Percentiles rank a stretch among this genome's conserved stretches.
phyloP scores from a whole-genome alignment of 2,888 invertebrate genomes.

The Drosophila multiciliata region DNA sequence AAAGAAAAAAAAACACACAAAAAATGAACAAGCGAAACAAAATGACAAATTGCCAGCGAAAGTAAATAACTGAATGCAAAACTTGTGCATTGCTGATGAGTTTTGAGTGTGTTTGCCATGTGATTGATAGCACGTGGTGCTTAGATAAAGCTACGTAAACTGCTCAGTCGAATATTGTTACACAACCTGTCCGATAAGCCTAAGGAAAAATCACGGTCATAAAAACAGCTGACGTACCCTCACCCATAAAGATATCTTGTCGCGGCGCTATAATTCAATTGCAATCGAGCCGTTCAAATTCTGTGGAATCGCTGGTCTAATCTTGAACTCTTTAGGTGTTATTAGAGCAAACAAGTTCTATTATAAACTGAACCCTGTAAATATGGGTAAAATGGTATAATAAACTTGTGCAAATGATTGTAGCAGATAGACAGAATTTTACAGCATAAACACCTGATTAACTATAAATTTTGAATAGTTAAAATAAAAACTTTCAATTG shows the following conservation, averaged over 20 bases:
- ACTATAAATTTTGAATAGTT: too few species aligned
- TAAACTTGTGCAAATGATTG: too few species aligned
- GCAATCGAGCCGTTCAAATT: neutral
- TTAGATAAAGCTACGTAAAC: constrained; percentile 26
- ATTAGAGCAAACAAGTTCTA: neutral
- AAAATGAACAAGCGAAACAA: constrained; percentile 3
- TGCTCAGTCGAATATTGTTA: constrained; percentile 15
- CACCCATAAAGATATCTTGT: constrained; percentile 18
- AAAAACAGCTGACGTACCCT: neutral
- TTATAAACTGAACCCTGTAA: neutral
- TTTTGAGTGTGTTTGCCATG: constrained; percentile 23
- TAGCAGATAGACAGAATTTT: neutral
- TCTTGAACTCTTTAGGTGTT: neutral
- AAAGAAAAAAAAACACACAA: constrained; percentile 10
- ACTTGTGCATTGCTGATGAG: constrained; percentile 16
- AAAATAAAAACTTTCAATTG: neutral
- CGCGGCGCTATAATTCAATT: neutral
- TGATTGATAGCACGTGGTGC: constrained; percentile 47
- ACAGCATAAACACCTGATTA: neutral
- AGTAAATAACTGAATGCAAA: constrained; percentile 47
- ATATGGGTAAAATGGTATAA: neutral
- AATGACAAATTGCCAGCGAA: constrained; percentile 36
- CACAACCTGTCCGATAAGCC: constrained; percentile 29
- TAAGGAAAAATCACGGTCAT: neutral
- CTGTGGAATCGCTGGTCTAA: neutral